A percentile compares a stretch with the other conserved stretches of the same genome.
phyloP scores from a whole-genome alignment of 2,113 vertebrate species.

The Leptocoma aspasia region DNA sequence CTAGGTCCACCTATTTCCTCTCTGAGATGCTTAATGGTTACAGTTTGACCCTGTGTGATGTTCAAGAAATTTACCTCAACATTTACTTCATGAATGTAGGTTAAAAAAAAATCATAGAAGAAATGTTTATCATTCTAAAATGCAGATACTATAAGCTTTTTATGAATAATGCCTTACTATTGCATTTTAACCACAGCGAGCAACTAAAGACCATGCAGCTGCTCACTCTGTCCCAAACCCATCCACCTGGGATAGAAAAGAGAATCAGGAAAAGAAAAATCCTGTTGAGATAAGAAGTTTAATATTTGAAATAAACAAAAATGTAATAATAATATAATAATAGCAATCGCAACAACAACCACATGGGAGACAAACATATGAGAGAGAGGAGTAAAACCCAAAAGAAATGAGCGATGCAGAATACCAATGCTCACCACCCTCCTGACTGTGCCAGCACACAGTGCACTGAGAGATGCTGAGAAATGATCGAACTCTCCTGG shows the following conservation, averaged over 20 bases:
- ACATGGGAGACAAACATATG: neutral
- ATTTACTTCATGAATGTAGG: neutral
- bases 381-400: neutral
- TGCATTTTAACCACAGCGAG: neutral
- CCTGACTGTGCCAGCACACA: neutral
- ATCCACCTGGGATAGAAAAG: neutral
- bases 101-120: neutral
- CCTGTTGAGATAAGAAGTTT: neutral
- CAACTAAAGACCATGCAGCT: neutral
- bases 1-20: neutral
- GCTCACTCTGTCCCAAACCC: neutral
- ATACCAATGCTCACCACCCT: too few species aligned
- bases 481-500: fast-evolving
- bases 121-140: neutral
- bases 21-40: neutral
- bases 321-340: neutral
- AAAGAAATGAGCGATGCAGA: neutral
- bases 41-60: neutral
- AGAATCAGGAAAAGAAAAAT: neutral
- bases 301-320: neutral
- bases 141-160: neutral
- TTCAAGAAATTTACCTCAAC: neutral
- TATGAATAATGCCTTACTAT: neutral
- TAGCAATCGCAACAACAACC: neutral
- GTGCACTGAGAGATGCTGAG: too few species aligned